A percentile compares a stretch with the other conserved stretches of the same genome.
phyloP scores from a whole-genome alignment of 2,113 vertebrate species.

The Forbesichthys agassizii region DNA sequence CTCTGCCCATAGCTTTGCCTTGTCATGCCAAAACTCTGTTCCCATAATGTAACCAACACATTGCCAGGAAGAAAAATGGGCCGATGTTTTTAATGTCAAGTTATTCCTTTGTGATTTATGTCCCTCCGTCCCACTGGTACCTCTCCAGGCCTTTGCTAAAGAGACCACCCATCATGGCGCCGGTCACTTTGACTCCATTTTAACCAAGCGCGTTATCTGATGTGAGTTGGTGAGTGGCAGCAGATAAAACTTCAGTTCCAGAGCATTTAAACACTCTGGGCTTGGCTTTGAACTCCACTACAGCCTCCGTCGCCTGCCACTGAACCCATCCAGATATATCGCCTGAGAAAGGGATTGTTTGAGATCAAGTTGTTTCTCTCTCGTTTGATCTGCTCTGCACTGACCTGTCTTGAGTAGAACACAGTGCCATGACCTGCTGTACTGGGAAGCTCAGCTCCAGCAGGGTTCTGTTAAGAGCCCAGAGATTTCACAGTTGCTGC shows the following conservation, averaged over 20 bases:
- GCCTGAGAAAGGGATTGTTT: too few relatives aligned
- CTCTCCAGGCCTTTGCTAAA: slow-evolving; percentile 20
- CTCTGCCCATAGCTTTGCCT: too few relatives aligned
- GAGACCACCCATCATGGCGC: slow-evolving; percentile 26
- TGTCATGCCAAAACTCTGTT: too few relatives aligned
- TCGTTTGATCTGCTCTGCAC: slow-evolving; percentile 8
- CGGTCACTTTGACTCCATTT: neutral
- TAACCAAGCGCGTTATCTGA: slow-evolving; percentile 45
- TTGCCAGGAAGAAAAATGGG: slow-evolving; percentile 46
- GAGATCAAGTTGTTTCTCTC: neutral
- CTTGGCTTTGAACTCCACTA: slow-evolving; percentile 25
- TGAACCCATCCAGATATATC: neutral
- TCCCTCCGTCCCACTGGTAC: slow-evolving; percentile 32
- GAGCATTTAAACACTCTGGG: slow-evolving; percentile 18
- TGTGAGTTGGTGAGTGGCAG: slow-evolving; percentile 10
- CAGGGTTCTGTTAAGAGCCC: slow-evolving; percentile 28
- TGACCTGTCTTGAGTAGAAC: neutral
- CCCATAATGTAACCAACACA: neutral
- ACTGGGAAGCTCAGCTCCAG: slow-evolving; percentile 16
- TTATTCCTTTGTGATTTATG: slow-evolving; percentile 36
- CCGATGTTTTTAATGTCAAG: neutral
- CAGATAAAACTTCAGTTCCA: slow-evolving; percentile 37
- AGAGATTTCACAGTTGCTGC: slow-evolving; percentile 51
- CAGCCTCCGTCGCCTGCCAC: neutral
- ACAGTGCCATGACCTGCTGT: slow-evolving; percentile 3